These are phyloP conservation scores for Eulacestoma nigropectus DNA, from an alignment of 2,113 vertebrate species.

Conservation along the genomic window DNA sequence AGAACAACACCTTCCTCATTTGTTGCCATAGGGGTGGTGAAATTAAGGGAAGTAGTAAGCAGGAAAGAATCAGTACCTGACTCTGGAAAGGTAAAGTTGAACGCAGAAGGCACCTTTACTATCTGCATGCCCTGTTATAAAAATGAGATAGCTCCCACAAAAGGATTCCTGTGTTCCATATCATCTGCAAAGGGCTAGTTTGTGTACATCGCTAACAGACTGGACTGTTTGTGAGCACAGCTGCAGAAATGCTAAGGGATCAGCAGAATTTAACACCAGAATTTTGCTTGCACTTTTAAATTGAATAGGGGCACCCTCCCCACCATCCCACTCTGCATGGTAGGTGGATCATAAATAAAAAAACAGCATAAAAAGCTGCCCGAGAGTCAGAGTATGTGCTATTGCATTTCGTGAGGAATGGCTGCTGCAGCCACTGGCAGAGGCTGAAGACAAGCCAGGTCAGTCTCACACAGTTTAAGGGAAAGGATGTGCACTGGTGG, in stretches of 20 bases:
- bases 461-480: neutral
- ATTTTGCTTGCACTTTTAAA: neutral
- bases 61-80: neutral
- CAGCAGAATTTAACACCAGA: neutral
- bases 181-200: neutral
- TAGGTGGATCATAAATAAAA: neutral
- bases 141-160: neutral
- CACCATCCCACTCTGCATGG: rapidly evolving
- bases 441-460: neutral
- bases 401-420: neutral
- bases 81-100: neutral
- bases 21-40: neutral
- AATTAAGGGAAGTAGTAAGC: neutral
- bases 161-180: neutral
- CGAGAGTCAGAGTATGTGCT: neutral
- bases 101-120: neutral
- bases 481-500: neutral
- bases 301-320: neutral
- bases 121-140: neutral
- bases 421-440: neutral
- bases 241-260: neutral
- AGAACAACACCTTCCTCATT: neutral
- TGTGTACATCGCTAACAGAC: neutral
- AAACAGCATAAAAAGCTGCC: neutral
- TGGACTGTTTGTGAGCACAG: neutral